Evolutionary conservation across 2,797 vertebrate species (phyloP).

Genomic region (Scolopax rusticola): DNA sequence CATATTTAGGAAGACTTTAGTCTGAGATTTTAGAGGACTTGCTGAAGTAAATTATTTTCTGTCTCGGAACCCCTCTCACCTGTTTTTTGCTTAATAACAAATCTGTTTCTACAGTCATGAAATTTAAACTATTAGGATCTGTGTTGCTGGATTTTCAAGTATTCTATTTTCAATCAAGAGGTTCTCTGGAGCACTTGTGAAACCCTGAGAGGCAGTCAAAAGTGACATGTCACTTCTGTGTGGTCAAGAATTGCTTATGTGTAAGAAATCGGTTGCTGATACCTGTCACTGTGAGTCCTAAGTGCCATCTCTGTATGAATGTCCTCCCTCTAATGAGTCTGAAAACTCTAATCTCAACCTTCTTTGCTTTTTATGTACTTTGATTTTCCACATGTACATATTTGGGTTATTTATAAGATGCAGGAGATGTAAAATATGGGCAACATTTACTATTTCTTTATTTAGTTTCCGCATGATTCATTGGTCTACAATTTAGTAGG

Average conservation of each 20-base stretch:
- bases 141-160: fast-evolving
- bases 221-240: not conserved
- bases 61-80: not conserved
- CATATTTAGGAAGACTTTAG: not conserved
- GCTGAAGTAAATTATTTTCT: not conserved
- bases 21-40: not conserved
- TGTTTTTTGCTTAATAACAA: not conserved
- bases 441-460: not conserved
- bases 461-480: not conserved
- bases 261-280: not conserved
- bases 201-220: not conserved
- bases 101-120: not conserved
- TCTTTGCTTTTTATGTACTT: not conserved
- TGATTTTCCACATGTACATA: not conserved
- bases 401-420: not conserved
- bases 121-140: not conserved
- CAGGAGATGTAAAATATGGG: not conserved
- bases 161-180: not conserved
- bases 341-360: not conserved
- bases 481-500: not conserved
- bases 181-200: fast-evolving
- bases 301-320: not conserved
- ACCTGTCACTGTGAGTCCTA: not conserved
- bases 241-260: not conserved
- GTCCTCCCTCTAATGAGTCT: not conserved